These are phyloP conservation scores for Gymnoscopelus microlampas DNA, from an alignment of 2,797 vertebrate species.

Conservation along the genomic window DNA sequence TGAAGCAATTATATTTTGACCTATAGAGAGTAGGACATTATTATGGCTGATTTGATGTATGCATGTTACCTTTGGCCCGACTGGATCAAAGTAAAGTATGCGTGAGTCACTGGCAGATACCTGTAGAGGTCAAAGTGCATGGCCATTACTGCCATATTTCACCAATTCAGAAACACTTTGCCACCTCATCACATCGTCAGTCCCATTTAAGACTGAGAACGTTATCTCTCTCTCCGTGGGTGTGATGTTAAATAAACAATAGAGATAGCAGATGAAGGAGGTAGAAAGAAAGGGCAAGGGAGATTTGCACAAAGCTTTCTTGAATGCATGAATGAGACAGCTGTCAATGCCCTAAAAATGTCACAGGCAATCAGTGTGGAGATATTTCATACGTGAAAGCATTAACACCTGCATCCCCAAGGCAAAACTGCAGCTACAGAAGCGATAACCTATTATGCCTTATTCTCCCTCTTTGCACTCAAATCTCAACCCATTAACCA, in stretches of 20 bases:
- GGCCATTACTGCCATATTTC: conserved; percentile 21
- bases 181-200: conserved; percentile 19
- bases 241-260: conserved; percentile 21
- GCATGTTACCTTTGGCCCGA: conserved; percentile 15
- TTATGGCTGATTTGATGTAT: conserved; percentile 15
- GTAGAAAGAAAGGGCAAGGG: conserved; percentile 9
- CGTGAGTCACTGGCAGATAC: conserved; percentile 18
- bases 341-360: conserved; percentile 85
- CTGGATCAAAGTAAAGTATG: conserved; percentile 5
- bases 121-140: conserved; percentile 13
- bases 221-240: conserved; percentile 19
- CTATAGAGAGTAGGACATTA: conserved; percentile 27
- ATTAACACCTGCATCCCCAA: conserved; percentile 79
- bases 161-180: conserved; percentile 2
- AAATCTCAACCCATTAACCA: conserved; percentile 23
- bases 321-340: conserved; percentile 31
- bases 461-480: conserved; percentile 16
- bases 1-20: conserved; percentile 43
- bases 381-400: conserved; percentile 79
- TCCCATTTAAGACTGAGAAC: conserved; percentile 11
- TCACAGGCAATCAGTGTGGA: conserved; percentile 83
- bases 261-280: conserved; percentile 15
- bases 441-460: conserved; percentile 58
- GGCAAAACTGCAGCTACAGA: conserved; percentile 70
- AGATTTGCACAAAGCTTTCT: conserved; percentile 32